phyloP scores from a whole-genome alignment of 2,888 invertebrate species.

The Tanypteryx hageni region DNA sequence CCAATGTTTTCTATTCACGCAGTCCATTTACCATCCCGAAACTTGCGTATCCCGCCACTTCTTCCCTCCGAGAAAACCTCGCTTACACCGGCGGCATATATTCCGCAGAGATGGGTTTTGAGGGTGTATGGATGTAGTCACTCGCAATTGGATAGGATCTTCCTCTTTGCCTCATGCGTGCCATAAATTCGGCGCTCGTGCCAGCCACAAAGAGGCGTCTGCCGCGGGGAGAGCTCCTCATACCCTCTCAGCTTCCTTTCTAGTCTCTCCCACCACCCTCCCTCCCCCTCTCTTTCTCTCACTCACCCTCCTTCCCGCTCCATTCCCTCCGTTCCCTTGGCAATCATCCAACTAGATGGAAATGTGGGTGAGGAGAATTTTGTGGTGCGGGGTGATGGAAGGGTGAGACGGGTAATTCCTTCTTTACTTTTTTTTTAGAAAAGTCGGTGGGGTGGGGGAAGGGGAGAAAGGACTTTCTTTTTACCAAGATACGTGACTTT shows the following conservation, averaged over 20 bases:
- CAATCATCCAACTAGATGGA: background rate
- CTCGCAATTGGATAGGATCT: slow-evolving; percentile 5
- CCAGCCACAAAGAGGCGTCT: slow-evolving; percentile 35
- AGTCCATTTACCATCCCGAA: background rate
- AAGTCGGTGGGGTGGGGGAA: background rate
- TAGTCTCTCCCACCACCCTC: background rate
- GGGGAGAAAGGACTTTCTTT: background rate
- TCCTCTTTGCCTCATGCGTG: background rate
- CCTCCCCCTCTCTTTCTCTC: background rate
- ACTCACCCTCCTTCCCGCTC: background rate
- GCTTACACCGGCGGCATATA: background rate
- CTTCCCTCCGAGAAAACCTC: background rate
- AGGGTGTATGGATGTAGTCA: background rate
- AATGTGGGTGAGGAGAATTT: too few species aligned
- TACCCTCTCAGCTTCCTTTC: background rate
- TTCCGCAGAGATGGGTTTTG: background rate
- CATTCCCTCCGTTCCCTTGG: background rate
- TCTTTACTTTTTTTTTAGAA: background rate
- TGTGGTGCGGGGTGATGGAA: background rate
- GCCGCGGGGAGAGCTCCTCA: background rate
- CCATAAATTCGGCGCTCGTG: slow-evolving; percentile 15
- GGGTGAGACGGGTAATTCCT: background rate
- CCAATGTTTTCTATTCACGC: background rate
- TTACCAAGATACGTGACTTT: too few species aligned
- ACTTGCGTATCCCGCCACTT: background rate